These are phyloP conservation scores for Trilocha varians DNA, from an alignment of 2,888 invertebrate genomes.

Conservation along the genomic window DNA sequence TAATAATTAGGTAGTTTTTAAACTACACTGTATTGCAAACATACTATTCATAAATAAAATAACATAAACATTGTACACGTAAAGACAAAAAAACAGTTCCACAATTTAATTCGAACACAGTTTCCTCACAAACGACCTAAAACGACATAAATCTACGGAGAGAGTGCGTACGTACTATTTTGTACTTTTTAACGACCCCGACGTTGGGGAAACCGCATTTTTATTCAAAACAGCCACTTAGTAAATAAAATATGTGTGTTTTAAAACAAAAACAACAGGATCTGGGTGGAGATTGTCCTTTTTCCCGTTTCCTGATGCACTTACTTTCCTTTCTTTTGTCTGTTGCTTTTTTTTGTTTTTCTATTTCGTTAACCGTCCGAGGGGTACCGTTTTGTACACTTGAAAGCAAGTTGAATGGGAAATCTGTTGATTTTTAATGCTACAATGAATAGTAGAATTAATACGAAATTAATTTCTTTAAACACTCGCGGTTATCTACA, in stretches of 20 bases:
- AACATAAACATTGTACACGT: slow-evolving; percentile 3
- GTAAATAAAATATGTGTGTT: slow-evolving; percentile 68
- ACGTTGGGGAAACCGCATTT: slow-evolving; percentile 55
- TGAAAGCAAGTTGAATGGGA: not conserved
- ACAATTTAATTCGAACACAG: no score
- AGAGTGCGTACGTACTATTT: slow-evolving; percentile 31
- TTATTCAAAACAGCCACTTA: slow-evolving; percentile 72
- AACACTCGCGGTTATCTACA: no score
- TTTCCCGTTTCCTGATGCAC: slow-evolving; percentile 37
- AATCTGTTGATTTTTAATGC: no score
- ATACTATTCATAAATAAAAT: no score
- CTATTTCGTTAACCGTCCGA: not conserved
- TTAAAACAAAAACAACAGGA: slow-evolving; percentile 61
- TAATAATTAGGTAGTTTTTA: no score
- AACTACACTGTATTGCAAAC: no score
- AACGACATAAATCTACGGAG: slow-evolving; percentile 42
- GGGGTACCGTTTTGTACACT: not conserved
- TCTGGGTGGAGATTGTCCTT: slow-evolving; percentile 53
- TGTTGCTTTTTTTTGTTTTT: not conserved
- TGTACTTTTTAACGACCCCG: slow-evolving; percentile 57
- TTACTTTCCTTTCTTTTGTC: slow-evolving; percentile 14
- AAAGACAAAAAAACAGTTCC: not conserved
- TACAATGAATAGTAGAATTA: no score
- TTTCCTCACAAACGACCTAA: slow-evolving; percentile 8
- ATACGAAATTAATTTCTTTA: no score